These are phyloP conservation scores for Drosophila neoperkinsi DNA, from an alignment of 2,888 invertebrate genomes.

Conservation along the genomic window DNA sequence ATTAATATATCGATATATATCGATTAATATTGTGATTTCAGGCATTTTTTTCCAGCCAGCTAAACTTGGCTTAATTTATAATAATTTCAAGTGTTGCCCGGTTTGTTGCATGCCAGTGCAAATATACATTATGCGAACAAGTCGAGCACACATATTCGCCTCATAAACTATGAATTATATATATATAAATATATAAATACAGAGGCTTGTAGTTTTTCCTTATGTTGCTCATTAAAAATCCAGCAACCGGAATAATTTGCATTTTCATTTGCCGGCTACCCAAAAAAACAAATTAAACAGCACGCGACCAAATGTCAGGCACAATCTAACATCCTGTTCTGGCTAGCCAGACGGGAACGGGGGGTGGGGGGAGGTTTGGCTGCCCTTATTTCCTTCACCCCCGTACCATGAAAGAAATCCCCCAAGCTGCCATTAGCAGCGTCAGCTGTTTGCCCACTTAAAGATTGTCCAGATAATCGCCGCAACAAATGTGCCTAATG, in stretches of 20 bases:
- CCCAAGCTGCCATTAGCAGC: constrained; percentile 54
- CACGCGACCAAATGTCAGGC: constrained; percentile 41
- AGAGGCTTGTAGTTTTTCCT: not conserved
- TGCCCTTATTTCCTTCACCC: not conserved
- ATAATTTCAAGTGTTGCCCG: constrained; percentile 17
- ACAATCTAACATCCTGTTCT: constrained; percentile 34
- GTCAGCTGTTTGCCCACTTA: constrained; percentile 74
- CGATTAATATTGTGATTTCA: not conserved
- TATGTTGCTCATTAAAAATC: constrained; percentile 31
- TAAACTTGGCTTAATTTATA: not conserved
- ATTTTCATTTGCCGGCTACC: constrained; percentile 42
- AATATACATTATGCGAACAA: not conserved
- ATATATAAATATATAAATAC: not conserved
- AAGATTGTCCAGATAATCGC: constrained; percentile 73
- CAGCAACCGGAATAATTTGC: constrained; percentile 48
- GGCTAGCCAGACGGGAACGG: not conserved
- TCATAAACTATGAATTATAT: not conserved
- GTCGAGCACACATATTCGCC: not conserved
- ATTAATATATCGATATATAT: not conserved
- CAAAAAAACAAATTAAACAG: constrained; percentile 37
- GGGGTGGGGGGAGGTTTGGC: not conserved
- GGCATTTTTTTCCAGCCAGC: not conserved
- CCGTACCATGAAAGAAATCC: not conserved
- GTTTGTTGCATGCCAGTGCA: constrained; percentile 7
- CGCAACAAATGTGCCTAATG: constrained; percentile 75